Conservation (phyloP, 2,888 invertebrate species). For the Apodemia zela region DNA sequence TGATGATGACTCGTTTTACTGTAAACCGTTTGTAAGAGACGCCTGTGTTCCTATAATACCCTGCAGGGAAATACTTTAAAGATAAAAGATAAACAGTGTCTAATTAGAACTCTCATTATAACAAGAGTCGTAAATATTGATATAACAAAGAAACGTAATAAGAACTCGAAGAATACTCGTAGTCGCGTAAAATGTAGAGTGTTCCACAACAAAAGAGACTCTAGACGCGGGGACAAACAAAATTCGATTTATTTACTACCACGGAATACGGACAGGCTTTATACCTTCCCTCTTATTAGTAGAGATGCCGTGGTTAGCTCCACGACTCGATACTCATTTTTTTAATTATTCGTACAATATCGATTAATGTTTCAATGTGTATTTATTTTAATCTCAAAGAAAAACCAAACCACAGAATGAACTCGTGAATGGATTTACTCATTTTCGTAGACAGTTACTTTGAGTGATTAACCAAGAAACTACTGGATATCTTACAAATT, state of each 20-base stretch:
- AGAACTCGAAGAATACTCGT: constrained; percentile 6
- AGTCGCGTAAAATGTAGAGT: constrained; percentile 20
- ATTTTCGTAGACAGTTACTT: too few relatives aligned
- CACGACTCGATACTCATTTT: background rate
- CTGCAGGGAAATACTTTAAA: too few relatives aligned
- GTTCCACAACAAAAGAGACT: constrained; percentile 23
- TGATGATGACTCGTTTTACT: too few relatives aligned
- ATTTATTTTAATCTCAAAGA: too few relatives aligned
- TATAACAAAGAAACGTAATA: background rate
- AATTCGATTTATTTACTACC: constrained; percentile 47
- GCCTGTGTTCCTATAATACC: too few relatives aligned
- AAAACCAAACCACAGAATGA: too few relatives aligned
- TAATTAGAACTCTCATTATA: constrained; percentile 11
- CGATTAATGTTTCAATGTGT: too few relatives aligned
- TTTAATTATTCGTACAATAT: background rate
- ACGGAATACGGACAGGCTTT: constrained; percentile 32
- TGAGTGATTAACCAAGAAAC: too few relatives aligned
- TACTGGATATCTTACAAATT: too few relatives aligned
- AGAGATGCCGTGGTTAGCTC: background rate
- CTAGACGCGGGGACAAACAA: constrained; percentile 38
- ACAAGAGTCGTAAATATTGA: constrained; percentile 6
- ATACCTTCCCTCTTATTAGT: constrained; percentile 37
- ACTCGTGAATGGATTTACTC: too few relatives aligned
- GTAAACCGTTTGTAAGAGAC: too few relatives aligned
- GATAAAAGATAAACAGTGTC: constrained; percentile 1